Conservation (phyloP, 2,888 invertebrate genomes). For the Crocallis elinguaria region DNA sequence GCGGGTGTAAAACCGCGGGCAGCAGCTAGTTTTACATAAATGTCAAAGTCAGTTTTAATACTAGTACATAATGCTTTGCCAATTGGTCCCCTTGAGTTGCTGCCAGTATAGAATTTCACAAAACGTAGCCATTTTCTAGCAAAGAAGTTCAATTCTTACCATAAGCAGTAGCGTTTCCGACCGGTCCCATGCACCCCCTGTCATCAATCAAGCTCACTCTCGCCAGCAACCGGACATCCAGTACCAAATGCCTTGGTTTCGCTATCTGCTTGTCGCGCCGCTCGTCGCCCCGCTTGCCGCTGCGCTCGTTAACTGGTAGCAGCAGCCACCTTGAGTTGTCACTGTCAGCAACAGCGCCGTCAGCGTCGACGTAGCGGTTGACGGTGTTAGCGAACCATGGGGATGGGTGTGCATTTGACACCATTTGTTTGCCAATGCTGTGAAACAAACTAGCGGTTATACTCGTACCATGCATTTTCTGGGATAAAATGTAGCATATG, state of each 20-base stretch:
- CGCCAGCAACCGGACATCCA: conserved; percentile 66
- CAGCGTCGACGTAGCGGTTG: conserved; percentile 51
- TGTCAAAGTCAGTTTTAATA: no score
- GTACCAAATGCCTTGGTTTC: conserved; percentile 37
- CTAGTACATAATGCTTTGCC: no score
- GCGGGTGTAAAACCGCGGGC: no score
- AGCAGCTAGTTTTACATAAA: no score
- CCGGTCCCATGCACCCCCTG: conserved; percentile 67
- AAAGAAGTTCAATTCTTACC: conserved; percentile 59
- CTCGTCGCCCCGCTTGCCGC: conserved; percentile 37
- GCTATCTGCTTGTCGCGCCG: conserved; percentile 25
- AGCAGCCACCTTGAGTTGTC: conserved; percentile 56
- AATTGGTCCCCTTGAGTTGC: no score
- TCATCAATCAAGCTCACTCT: conserved; percentile 69
- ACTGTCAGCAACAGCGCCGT: conserved; percentile 55
- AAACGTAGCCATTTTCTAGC: no score
- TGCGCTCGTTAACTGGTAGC: conserved; percentile 57
- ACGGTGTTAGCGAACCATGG: conserved; percentile 71
- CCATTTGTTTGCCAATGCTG: conserved; percentile 76
- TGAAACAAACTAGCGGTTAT: conserved; percentile 20
- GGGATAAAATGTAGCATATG: background rate
- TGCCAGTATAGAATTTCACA: no score
- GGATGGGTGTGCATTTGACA: conserved; percentile 65
- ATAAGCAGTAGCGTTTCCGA: conserved; percentile 71
- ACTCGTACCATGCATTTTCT: no score